Evolutionary conservation across 2,888 invertebrate genomes (phyloP), one percentile per base, ranked within the genome.

Genomic region (Dicranocentrus wangi): DNA sequence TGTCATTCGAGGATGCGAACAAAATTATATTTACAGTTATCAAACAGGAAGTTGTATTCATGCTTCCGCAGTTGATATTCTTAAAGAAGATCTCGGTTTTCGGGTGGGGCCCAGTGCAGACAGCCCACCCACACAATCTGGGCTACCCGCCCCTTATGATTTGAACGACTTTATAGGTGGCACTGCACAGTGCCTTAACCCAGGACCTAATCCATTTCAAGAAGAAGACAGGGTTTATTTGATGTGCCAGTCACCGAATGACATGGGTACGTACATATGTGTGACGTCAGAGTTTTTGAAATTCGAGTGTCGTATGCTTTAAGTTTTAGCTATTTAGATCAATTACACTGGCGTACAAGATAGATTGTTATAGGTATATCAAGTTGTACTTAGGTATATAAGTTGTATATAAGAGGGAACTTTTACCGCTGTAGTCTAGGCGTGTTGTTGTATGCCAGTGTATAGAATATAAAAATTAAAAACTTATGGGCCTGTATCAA

Each of bases 151-250:
- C 19, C 42, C 65, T 1, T 51, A 72, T 19, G 47, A 61, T 13
- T 3, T 63, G 0, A 1, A 51, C 1, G 79, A 83, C 2, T 85
- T 85, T 27, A 61, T 75, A 25, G 82, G 81, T 5, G 8, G 68
- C 2, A 39, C 60, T 2, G 15, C 21, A 7, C 43, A 39, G 23
- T 85, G 84, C 27, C 17, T 13, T 13, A 13, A 19, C 3, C 10
- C 28, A n/a, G 84, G 83, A 13, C 23, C 66, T 1, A 53, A 43
- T 25, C 68, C 80, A 2, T 73, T 85, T 60, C 81, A 78, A 58
- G 61, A 63, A 8, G 85, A 85, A 55, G 84, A 83, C 39, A 66
- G 85, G 2, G 75, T 82, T 47, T 84, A 77, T 23, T 15, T 83
- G 1, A 10, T 25, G 1, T 85, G 84, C 53, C 7, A 21, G 32